These are phyloP conservation scores for Menura novaehollandiae DNA, from an alignment of 2,113 vertebrate genomes.

Conservation along the genomic window DNA sequence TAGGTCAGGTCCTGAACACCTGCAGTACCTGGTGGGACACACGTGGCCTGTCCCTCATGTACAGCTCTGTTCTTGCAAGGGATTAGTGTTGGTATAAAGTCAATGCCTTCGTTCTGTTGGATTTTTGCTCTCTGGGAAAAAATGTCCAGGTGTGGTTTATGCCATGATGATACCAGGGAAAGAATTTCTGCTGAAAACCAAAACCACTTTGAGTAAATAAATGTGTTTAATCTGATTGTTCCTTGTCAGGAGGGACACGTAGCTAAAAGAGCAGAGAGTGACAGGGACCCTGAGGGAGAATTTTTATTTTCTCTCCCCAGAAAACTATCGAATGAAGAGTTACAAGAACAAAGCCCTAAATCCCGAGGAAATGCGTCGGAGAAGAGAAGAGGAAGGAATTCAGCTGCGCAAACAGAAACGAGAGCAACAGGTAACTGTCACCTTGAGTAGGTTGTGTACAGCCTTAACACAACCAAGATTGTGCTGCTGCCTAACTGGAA, in stretches of 20 bases:
- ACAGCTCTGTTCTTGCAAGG: background rate
- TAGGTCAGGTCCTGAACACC: background rate
- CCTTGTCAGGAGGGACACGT: background rate
- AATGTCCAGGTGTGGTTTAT: background rate
- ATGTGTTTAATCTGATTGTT: background rate
- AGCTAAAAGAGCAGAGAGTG: too few relatives aligned
- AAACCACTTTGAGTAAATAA: background rate
- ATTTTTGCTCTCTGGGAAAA: background rate
- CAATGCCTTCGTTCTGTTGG: background rate
- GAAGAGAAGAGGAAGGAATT: conserved; percentile 95
- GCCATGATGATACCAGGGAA: rapidly evolving
- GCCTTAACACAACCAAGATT: background rate
- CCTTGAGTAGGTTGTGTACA: background rate
- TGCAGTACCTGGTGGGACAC: background rate
- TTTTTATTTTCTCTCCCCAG: conserved; percentile 56
- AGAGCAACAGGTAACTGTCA: conserved; percentile 87
- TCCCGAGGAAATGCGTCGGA: conserved; percentile 93
- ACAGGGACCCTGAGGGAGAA: background rate
- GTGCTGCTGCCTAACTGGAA: background rate
- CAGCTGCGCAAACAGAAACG: conserved; percentile 98
- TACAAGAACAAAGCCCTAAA: conserved; percentile 99
- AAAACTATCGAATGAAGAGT: conserved; percentile 98
- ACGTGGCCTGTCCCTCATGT: rapidly evolving
- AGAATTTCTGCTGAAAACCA: background rate
- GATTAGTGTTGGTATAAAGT: rapidly evolving